Percentiles rank a stretch among this genome's conserved stretches.
phyloP scores from a whole-genome alignment of 2,797 vertebrate genomes.

The Chelidonichthys spinosus region DNA sequence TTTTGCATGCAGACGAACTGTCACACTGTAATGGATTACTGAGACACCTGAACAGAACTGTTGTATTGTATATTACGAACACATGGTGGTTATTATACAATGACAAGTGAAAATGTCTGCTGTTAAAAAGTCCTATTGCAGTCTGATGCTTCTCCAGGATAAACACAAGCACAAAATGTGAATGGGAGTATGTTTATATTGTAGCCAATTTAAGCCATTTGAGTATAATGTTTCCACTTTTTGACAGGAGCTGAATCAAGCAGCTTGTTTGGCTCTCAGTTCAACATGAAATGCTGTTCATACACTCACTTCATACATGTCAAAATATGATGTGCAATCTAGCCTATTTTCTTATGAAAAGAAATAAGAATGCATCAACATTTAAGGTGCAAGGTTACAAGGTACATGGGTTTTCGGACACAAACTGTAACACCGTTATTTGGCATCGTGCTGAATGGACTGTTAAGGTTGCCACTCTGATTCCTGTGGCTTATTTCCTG shows the following conservation, averaged over 20 bases:
- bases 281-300: too few relatives aligned
- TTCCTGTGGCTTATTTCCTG: constrained; percentile 15
- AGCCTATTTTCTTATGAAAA: not conserved
- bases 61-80: not conserved
- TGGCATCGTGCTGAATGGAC: not conserved
- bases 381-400: not conserved
- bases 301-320: not conserved
- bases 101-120: not conserved
- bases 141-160: not conserved
- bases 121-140: not conserved
- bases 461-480: not conserved
- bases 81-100: not conserved
- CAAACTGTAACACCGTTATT: not conserved
- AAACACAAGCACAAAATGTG: not conserved
- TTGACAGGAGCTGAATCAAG: not conserved
- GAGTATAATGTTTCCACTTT: not conserved
- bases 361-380: not conserved
- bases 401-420: not conserved
- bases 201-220: not conserved
- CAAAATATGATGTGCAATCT: not conserved
- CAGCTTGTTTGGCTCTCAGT: not conserved
- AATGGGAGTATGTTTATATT: not conserved
- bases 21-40: too few relatives aligned
- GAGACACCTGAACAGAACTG: too few relatives aligned
- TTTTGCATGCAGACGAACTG: too few relatives aligned